These are phyloP conservation scores for Holothuria glaberrima DNA, from an alignment of 35 echinoderm and acorn worm species.

Conservation along the genomic window DNA sequence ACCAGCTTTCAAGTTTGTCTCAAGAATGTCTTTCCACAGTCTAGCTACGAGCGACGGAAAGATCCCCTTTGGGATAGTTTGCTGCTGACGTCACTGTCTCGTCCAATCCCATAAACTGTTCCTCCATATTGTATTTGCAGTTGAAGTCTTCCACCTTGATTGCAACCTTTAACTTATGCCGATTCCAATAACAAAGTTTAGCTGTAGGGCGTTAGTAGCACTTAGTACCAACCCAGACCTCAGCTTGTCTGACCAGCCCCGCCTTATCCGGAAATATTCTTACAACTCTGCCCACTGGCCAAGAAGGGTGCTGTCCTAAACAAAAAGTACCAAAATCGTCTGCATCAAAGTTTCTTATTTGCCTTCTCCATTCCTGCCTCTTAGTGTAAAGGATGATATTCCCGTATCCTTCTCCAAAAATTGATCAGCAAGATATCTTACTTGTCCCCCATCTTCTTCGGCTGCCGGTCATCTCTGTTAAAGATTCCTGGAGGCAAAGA, in stretches of 20 bases:
- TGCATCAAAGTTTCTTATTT: no score
- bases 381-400: no score
- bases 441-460: no score
- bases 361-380: no score
- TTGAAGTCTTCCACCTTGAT: no score
- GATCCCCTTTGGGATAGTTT: conserved; percentile 19
- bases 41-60: conserved; percentile 2
- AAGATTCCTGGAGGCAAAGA: no score
- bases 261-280: conserved; percentile 45
- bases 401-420: no score
- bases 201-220: conserved; percentile 46
- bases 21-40: conserved; percentile 13
- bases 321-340: no score
- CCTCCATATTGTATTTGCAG: neutral
- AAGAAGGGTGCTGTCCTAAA: no score
- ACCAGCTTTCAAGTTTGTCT: neutral
- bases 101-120: neutral
- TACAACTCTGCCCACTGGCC: conserved; percentile 31
- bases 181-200: conserved; percentile 65
- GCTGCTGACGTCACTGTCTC: neutral
- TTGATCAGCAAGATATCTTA: no score
- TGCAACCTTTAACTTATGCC: no score
- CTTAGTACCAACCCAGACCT: conserved; percentile 46
- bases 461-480: no score
- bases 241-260: conserved; percentile 58